Percentiles rank a stretch among this genome's conserved stretches.
phyloP scores from a whole-genome alignment of 2,888 invertebrate species.

The Bellardia bayeri region DNA sequence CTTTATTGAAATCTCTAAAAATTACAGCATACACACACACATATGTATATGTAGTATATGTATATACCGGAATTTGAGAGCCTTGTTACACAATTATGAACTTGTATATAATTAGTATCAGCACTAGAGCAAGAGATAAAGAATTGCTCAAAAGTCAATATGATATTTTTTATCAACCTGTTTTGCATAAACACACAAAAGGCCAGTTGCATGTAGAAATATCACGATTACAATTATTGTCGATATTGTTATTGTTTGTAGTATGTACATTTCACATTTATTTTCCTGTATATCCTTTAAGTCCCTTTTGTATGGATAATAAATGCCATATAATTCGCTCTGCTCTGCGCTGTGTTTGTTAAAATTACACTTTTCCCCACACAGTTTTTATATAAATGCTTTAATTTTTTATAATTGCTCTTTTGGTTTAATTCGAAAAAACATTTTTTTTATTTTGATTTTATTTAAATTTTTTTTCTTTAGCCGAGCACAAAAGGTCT shows the following conservation, averaged over 20 bases:
- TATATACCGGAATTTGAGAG: too few species aligned
- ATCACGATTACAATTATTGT: not conserved
- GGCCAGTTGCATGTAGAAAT: not conserved
- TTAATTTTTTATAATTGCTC: conserved; percentile 59
- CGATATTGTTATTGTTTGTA: not conserved
- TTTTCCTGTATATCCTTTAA: not conserved
- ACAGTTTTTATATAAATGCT: conserved; percentile 45
- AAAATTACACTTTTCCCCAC: conserved; percentile 13
- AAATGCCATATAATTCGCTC: conserved; percentile 29
- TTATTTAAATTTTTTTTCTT: conserved; percentile 17
- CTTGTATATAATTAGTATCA: too few species aligned
- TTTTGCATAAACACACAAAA: too few species aligned
- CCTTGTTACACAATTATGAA: too few species aligned
- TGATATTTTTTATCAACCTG: too few species aligned
- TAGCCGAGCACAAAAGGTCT: conserved; percentile 17
- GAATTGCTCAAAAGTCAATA: too few species aligned
- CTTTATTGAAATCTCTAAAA: too few species aligned
- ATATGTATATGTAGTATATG: too few species aligned
- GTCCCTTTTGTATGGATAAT: not conserved
- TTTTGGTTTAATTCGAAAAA: conserved; percentile 59
- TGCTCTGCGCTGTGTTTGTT: not conserved
- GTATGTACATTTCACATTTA: not conserved
- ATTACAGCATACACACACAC: too few species aligned
- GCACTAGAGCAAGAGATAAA: too few species aligned
- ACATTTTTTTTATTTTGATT: conserved; percentile 27